Conservation (phyloP, 2,888 invertebrate genomes). For the Melinaea menophilus region DNA sequence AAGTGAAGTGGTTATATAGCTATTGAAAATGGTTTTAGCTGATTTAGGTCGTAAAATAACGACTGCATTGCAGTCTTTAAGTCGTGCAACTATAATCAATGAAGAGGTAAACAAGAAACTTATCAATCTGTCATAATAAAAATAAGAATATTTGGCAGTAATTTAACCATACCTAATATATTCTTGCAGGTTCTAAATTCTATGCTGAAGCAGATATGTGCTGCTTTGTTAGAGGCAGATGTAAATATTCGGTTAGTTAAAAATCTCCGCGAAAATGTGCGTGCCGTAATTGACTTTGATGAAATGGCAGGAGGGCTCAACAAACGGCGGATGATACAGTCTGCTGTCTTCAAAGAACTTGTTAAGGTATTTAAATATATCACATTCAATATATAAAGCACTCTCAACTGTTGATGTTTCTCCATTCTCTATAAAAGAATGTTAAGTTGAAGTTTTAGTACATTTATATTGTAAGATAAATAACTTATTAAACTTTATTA, state of each 20-base stretch:
- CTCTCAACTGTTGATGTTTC: neutral
- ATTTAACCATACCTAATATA: neutral
- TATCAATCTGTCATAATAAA: neutral
- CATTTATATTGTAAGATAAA: too few relatives aligned
- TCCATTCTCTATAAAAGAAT: neutral
- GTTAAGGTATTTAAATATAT: slow-evolving; percentile 83
- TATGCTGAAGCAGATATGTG: slow-evolving; percentile 99
- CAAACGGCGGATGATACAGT: slow-evolving; percentile 98
- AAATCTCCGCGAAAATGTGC: slow-evolving; percentile 97
- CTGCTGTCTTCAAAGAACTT: slow-evolving; percentile 98
- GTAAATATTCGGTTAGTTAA: slow-evolving; percentile 97
- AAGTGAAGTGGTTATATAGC: slow-evolving; percentile 28
- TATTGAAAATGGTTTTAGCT: slow-evolving; percentile 96
- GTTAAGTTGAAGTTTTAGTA: too few relatives aligned
- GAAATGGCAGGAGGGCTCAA: slow-evolving; percentile 99
- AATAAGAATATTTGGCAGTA: neutral
- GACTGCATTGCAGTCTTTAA: slow-evolving; percentile 96
- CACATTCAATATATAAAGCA: neutral
- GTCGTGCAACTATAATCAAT: slow-evolving; percentile 98
- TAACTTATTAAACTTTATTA: too few relatives aligned
- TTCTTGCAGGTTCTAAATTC: slow-evolving; percentile 92
- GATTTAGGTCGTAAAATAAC: slow-evolving; percentile 99
- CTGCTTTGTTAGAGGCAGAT: slow-evolving; percentile 98
- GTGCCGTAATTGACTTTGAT: slow-evolving; percentile 98
- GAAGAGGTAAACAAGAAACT: slow-evolving; percentile 86